Evolutionary conservation across 1,140 invertebrate genomes (phyloP).

Genomic region (Nylanderia fulva): DNA sequence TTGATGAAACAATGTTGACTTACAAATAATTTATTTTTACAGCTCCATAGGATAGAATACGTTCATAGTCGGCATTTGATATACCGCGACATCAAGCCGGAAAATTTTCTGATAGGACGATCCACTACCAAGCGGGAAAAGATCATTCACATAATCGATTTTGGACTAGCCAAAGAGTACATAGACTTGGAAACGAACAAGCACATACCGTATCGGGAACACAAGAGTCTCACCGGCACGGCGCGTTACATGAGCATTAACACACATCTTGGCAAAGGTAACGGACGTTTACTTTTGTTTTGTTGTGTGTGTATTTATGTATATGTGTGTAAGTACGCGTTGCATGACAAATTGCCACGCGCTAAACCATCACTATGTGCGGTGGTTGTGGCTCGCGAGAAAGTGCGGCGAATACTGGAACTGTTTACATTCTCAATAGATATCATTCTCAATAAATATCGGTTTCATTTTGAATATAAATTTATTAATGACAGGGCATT

Average conservation of each 20-base stretch:
- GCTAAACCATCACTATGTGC: background rate
- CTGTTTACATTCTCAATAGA: constrained; percentile 5
- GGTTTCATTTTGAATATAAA: background rate
- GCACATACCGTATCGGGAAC: constrained; percentile 99
- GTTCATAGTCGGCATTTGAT: constrained; percentile 99
- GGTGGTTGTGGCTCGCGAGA: constrained; percentile 23
- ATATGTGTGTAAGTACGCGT: background rate
- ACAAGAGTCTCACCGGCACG: constrained; percentile 99
- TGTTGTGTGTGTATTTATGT: background rate
- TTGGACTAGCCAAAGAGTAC: constrained; percentile 99
- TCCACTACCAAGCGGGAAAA: constrained; percentile 99
- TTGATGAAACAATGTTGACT: background rate
- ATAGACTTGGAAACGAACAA: constrained; percentile 99
- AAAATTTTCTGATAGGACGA: constrained; percentile 99
- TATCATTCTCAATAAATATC: background rate
- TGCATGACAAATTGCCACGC: constrained; percentile 23
- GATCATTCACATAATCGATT: constrained; percentile 99
- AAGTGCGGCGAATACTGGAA: constrained; percentile 38
- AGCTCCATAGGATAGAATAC: constrained; percentile 99
- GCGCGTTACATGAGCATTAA: constrained; percentile 99
- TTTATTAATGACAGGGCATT: background rate
- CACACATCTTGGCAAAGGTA: constrained; percentile 99
- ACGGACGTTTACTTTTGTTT: constrained; percentile 54
- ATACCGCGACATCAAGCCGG: constrained; percentile 99
- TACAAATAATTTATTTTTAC: background rate